Base-by-base conservation (phyloP, 1,140 invertebrate species). In the Heliconius hewitsoni region DNA sequence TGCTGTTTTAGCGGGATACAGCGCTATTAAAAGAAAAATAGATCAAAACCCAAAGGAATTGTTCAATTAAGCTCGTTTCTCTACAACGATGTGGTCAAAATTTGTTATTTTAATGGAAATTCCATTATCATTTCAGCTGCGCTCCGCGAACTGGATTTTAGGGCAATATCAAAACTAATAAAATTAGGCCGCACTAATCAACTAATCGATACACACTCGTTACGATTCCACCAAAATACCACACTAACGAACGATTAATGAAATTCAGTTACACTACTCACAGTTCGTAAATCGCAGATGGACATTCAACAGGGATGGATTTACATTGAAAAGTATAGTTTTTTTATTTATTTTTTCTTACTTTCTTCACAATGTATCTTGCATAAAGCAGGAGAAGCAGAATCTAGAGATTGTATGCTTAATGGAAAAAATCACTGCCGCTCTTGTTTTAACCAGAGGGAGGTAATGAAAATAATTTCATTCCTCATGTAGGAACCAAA, bases 61-160 rank as follows among this genome's bases (percentile, higher is more conserved):
- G 52, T 55, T 55, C 16, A 6, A 55, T 37, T 5, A 37, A 37
- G 1, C 34, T 6, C 55, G n/a, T 60, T 60, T n/a, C 55, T 27
- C 19, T 11, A 60, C 3, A 3, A 4, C 57, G 23, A 60, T 60
- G 57, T 23, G 23, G 8, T 11, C 23, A 23, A 60, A 60, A 60
- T 60, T n/a, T 60, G 23, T 27, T n/a, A 60, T 60, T n/a, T 60
- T 60, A 60, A 60, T 60, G n/a, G 9, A 60, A 60, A 60, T 60
- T 60, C 57, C 19, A 60, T 60, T 23, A 60, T n/a, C 57, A 23
- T 23, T 60, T 60, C 9, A 23, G 6, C 57, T 27, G 19, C 57
- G 57, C n/a, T 60, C 57, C 9, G 57, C 27, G 60, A 16, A 66
- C 23, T 66, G 60, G n/a, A 30, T 66, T 66, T 27, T 16, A 30